Conservation (phyloP, 2,113 vertebrate genomes). For the Chionomys nivalis region DNA sequence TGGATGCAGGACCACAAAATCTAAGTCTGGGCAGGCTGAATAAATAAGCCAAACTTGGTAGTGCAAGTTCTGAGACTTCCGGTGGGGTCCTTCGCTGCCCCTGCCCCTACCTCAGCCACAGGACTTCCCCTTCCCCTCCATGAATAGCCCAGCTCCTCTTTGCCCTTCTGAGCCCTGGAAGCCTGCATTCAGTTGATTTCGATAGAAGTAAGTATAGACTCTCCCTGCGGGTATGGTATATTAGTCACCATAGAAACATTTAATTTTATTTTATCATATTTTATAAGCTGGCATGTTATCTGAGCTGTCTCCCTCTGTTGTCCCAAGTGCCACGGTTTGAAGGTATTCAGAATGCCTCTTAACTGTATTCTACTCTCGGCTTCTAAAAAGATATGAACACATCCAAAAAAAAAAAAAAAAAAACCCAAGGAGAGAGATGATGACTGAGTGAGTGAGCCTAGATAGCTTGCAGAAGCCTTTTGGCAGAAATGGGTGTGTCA, state of each 20-base stretch:
- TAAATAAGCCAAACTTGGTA: not conserved
- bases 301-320: constrained; percentile 23
- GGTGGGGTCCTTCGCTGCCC: not conserved
- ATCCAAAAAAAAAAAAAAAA: not conserved
- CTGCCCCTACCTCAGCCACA: not conserved
- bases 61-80: not conserved
- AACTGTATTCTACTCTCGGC: not conserved
- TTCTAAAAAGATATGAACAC: constrained; percentile 21
- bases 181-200: constrained; percentile 3
- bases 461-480: not conserved
- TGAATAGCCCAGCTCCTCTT: not conserved
- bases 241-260: constrained; percentile 69
- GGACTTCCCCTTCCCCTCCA: not conserved
- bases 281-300: constrained; percentile 66
- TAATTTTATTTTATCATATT: constrained; percentile 65
- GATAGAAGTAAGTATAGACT: not conserved
- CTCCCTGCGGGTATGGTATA: not conserved
- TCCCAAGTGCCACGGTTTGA: constrained; percentile 40
- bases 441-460: not conserved
- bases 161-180: not conserved
- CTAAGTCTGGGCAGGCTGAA: not conserved
- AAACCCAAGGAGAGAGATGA: not conserved
- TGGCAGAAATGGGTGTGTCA: not conserved
- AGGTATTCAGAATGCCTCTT: not conserved
- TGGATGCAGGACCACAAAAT: constrained; percentile 11